phyloP scores from a whole-genome alignment of 1,140 invertebrate species.

The Drosophila punjabiensis region DNA sequence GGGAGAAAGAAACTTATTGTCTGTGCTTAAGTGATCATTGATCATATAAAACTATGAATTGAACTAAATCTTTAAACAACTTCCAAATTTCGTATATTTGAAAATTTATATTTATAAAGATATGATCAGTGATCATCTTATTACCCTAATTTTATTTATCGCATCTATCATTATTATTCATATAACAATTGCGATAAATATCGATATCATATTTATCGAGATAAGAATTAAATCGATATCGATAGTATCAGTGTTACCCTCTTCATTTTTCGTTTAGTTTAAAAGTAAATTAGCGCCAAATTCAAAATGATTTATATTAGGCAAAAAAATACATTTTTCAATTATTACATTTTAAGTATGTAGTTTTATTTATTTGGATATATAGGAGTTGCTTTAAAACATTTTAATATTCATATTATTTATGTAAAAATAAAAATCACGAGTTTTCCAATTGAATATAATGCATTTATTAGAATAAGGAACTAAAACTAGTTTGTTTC shows the following conservation, averaged over 20 bases:
- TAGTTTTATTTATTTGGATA: constrained; percentile 1
- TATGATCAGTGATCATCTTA: not conserved
- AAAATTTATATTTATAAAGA: not conserved
- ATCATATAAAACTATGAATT: no score
- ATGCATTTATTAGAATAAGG: constrained; percentile 53
- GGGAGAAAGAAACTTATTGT: no score
- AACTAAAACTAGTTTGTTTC: constrained; percentile 50
- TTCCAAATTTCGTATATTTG: no score
- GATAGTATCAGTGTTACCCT: not conserved
- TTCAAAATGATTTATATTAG: not conserved
- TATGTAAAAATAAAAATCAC: constrained; percentile 7
- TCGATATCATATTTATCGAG: not conserved
- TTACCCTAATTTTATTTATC: not conserved
- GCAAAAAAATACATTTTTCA: no score
- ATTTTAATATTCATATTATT: not conserved
- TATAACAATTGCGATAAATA: not conserved
- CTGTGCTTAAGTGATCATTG: no score
- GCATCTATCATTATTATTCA: not conserved
- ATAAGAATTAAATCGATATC: not conserved
- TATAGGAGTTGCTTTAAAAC: not conserved
- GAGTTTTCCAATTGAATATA: constrained; percentile 40
- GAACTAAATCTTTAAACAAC: no score
- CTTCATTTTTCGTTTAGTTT: not conserved
- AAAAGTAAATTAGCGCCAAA: not conserved
- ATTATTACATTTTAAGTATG: not conserved